A percentile compares a stretch with the other conserved stretches of the same genome.
Conservation (phyloP, 2,113 vertebrate species). For the Neodon shergylaensis region DNA sequence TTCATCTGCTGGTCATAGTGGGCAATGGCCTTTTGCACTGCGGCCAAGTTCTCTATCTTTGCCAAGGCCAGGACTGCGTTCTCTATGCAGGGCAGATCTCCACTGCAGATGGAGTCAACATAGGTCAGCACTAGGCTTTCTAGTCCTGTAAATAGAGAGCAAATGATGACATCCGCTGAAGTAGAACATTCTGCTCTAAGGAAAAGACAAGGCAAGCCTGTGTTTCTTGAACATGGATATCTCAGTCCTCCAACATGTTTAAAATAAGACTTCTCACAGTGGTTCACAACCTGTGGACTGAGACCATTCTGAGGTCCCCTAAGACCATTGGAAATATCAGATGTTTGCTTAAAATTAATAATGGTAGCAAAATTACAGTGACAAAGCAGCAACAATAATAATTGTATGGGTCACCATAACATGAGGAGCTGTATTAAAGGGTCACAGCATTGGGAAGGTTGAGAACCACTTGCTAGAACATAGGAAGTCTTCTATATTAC, state of each 20-base stretch:
- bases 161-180: neutral
- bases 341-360: neutral
- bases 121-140: conserved; percentile 65
- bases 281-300: neutral
- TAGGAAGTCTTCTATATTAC: neutral
- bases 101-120: conserved; percentile 70
- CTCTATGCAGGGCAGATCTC: conserved; percentile 79
- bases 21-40: conserved; percentile 62
- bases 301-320: neutral
- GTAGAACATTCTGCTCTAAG: neutral
- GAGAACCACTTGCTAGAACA: neutral
- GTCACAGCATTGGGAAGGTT: neutral
- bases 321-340: neutral
- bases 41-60: conserved; percentile 68
- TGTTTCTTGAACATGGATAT: neutral
- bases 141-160: conserved; percentile 62
- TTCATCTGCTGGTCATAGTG: conserved; percentile 62
- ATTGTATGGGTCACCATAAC: neutral
- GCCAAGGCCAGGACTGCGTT: conserved; percentile 78
- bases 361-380: neutral
- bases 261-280: neutral
- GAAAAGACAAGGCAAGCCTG: neutral
- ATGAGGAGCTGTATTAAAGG: neutral
- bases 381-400: neutral
- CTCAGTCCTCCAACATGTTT: neutral